A percentile compares a stretch with the other conserved stretches of the same genome.
phyloP scores from a whole-genome alignment of 37 sponge, comb jelly and placozoan species.

The Halichondria panicea region DNA sequence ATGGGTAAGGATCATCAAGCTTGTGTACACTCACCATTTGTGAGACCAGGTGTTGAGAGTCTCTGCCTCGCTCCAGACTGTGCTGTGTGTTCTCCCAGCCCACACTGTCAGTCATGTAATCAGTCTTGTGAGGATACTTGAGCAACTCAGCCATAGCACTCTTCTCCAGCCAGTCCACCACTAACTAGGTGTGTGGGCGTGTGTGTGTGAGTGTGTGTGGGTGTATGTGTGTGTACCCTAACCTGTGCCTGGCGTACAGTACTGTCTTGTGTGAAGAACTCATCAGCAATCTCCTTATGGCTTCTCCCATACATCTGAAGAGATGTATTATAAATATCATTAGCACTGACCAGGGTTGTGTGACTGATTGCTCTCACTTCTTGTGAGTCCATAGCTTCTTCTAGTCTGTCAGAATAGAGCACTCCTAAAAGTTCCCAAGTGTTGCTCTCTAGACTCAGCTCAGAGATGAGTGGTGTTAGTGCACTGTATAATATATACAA shows the following conservation, averaged over 20 bases:
- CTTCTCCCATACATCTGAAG: conserved; percentile 11
- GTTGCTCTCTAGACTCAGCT: conserved; percentile 54
- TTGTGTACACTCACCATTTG: conserved; percentile 22
- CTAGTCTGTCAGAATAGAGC: conserved; percentile 40
- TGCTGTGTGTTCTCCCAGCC: conserved; percentile 82
- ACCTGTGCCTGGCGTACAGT: conserved; percentile 71
- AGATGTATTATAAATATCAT: not conserved
- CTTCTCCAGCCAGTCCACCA: conserved; percentile 94
- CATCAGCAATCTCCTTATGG: conserved; percentile 40
- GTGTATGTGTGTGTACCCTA: not conserved
- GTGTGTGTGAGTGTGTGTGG: not conserved
- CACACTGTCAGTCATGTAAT: conserved; percentile 62
- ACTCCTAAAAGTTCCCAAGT: conserved; percentile 63
- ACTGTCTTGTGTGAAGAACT: conserved; percentile 42
- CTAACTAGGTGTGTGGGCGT: conserved; percentile 37
- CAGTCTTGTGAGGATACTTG: conserved; percentile 56
- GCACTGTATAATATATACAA: too few species aligned
- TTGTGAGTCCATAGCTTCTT: conserved; percentile 2
- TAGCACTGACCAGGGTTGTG: not conserved
- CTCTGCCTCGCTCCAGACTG: conserved; percentile 23
- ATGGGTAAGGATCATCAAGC: not conserved
- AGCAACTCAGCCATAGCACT: conserved; percentile 52
- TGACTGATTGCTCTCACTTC: not conserved
- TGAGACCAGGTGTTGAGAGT: conserved; percentile 25
- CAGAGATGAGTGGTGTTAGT: too few species aligned